A percentile compares a stretch with the other conserved stretches of the same genome.
phyloP scores from a whole-genome alignment of 2,113 vertebrate genomes.

The Bungarus multicinctus region DNA sequence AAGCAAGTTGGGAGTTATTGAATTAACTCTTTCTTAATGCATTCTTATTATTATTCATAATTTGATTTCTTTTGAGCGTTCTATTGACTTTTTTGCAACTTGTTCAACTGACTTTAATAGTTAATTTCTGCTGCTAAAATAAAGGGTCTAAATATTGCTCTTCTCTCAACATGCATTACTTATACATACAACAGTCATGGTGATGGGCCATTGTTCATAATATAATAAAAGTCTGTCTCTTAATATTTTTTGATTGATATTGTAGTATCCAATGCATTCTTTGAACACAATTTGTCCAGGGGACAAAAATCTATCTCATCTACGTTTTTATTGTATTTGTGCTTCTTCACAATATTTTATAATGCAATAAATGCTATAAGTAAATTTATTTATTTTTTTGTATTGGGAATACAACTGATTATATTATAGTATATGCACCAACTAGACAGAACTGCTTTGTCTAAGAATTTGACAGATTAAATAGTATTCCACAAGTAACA shows the following conservation, averaged over 20 bases:
- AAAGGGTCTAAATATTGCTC: neutral
- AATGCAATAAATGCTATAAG: neutral
- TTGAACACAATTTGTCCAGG: neutral
- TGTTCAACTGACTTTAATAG: neutral
- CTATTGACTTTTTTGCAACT: neutral
- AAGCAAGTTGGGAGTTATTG: neutral
- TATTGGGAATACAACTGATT: neutral
- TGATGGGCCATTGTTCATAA: neutral
- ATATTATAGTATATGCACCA: neutral
- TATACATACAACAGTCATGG: neutral
- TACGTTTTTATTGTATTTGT: conserved; percentile 2
- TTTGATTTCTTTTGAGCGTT: neutral
- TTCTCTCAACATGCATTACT: neutral
- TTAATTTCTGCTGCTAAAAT: neutral
- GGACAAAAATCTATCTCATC: neutral
- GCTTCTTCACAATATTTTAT: neutral
- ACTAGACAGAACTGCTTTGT: neutral
- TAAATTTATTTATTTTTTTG: neutral
- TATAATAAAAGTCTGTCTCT: neutral
- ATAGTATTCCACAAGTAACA: neutral
- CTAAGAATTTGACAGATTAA: neutral
- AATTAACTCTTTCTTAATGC: neutral
- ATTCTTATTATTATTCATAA: neutral
- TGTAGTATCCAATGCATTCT: neutral
- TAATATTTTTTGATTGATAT: neutral